These are phyloP conservation scores for Sesamia inferens DNA, from an alignment of 2,888 invertebrate species.

Conservation along the genomic window DNA sequence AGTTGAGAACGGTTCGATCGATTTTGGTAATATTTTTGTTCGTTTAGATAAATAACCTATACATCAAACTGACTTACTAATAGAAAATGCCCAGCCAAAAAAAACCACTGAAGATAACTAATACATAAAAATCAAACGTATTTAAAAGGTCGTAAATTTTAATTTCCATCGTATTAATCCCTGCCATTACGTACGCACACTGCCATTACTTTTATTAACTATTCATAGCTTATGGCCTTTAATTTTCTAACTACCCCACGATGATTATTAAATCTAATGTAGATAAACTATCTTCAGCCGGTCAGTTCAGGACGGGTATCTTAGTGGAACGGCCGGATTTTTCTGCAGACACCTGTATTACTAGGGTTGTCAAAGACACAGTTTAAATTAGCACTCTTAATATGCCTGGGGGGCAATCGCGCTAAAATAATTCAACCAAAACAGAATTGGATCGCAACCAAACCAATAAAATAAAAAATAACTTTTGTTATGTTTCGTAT, in stretches of 20 bases:
- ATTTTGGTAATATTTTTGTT: background rate
- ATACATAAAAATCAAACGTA: background rate
- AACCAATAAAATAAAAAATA: too few relatives aligned
- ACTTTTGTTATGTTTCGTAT: too few relatives aligned
- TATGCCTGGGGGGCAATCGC: too few relatives aligned
- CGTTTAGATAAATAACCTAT: too few relatives aligned
- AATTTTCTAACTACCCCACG: slow-evolving; percentile 46
- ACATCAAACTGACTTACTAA: background rate
- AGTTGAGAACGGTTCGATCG: background rate
- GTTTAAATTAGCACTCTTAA: background rate
- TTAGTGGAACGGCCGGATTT: slow-evolving; percentile 69
- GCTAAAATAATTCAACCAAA: too few relatives aligned
- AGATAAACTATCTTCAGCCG: slow-evolving; percentile 48
- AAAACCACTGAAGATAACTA: background rate
- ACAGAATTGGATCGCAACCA: too few relatives aligned
- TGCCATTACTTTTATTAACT: slow-evolving; percentile 55
- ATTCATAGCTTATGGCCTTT: slow-evolving; percentile 54
- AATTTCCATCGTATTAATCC: slow-evolving; percentile 35
- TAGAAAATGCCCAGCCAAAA: background rate
- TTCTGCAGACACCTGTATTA: slow-evolving; percentile 64
- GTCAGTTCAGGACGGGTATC: slow-evolving; percentile 59
- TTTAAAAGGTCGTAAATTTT: slow-evolving; percentile 9
- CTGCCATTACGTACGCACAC: slow-evolving; percentile 30
- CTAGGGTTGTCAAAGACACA: slow-evolving; percentile 59
- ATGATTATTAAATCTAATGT: slow-evolving; percentile 63